A percentile compares a stretch with the other conserved stretches of the same genome.
phyloP scores from a whole-genome alignment of 1,140 invertebrate species.

The Prorops nasuta region DNA sequence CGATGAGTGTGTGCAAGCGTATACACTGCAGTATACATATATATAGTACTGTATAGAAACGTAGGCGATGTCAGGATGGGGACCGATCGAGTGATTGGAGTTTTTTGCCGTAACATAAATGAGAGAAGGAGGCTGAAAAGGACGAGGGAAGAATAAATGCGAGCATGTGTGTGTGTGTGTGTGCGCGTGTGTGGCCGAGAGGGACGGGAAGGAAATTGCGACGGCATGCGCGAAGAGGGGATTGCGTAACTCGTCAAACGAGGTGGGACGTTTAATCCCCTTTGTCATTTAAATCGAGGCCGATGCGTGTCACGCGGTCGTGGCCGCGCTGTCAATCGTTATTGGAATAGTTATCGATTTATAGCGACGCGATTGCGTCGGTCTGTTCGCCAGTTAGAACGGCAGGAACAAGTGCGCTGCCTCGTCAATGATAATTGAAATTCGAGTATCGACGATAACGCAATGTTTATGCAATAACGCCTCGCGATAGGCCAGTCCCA shows the following conservation, averaged over 20 bases:
- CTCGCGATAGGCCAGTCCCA: not conserved
- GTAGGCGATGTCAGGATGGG: too few species aligned
- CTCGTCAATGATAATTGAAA: constrained; percentile 34
- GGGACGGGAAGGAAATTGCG: not conserved
- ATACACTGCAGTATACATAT: too few species aligned
- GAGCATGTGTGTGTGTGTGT: too few species aligned
- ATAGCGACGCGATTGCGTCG: constrained; percentile 10
- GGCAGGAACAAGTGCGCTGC: constrained; percentile 4
- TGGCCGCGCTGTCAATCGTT: constrained; percentile 33
- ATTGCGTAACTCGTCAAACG: not conserved
- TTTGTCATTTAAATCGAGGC: constrained; percentile 35
- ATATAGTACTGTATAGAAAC: too few species aligned
- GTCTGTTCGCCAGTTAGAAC: not conserved
- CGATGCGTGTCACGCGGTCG: constrained; percentile 23
- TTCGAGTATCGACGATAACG: constrained; percentile 23
- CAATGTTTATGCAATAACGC: constrained; percentile 28
- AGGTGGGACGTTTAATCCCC: constrained; percentile 25
- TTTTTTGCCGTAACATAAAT: too few species aligned
- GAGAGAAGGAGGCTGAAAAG: too few species aligned
- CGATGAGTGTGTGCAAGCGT: too few species aligned
- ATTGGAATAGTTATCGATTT: constrained; percentile 34
- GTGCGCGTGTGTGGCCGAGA: too few species aligned
- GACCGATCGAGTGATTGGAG: too few species aligned
- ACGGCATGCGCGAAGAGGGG: not conserved
- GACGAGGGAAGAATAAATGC: too few species aligned